Evolutionary conservation across 2,797 vertebrate genomes (phyloP).

Genomic region (Melanotaenia maccullochi): DNA sequence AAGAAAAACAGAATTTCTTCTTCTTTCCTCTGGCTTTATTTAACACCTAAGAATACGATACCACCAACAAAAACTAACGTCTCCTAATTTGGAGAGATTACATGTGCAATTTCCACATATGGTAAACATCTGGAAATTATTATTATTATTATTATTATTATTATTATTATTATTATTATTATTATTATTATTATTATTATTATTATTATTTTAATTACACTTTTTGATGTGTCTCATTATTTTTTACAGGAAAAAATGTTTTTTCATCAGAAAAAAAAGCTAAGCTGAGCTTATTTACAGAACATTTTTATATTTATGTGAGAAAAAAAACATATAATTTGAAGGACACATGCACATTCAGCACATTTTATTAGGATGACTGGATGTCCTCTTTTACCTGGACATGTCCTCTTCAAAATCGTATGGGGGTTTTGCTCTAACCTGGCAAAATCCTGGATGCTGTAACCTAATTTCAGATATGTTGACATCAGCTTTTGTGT

Average conservation of each 20-base stretch:
- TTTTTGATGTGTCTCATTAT: neutral
- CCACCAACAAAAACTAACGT: neutral
- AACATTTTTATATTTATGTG: neutral
- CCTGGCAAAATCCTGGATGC: no score
- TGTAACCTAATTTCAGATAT: no score
- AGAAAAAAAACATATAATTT: neutral
- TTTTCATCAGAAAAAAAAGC: no score
- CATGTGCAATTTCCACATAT: neutral
- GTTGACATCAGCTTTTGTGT: no score
- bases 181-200: no score
- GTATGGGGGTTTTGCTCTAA: no score
- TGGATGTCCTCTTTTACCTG: no score
- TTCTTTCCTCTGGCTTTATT: neutral
- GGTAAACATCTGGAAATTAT: neutral
- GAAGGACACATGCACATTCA: neutral
- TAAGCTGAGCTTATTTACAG: neutral
- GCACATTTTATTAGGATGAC: no score
- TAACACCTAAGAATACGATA: neutral
- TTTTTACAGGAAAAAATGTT: neutral
- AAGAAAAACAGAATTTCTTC: neutral
- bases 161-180: no score
- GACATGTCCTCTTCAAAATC: no score
- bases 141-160: no score
- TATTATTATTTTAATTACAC: neutral
- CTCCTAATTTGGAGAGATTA: neutral